Conservation (phyloP, 92 coral and sea anemone genomes). For the Parazoanthus swiftii region DNA sequence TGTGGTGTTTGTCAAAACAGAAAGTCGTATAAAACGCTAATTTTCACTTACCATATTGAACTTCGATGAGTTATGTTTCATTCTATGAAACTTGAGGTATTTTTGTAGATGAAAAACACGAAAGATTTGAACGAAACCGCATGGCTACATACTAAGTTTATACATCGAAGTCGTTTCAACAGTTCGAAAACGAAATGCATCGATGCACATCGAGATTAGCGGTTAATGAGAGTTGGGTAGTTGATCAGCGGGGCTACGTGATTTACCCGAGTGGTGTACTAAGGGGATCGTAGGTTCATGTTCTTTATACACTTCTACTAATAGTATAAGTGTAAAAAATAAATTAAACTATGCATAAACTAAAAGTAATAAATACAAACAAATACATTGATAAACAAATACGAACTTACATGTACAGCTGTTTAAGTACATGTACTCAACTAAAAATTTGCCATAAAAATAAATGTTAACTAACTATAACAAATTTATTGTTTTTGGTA, state of each 20-base stretch:
- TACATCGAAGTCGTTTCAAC: neutral
- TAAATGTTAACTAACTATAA: too few relatives aligned
- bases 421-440: too few relatives aligned
- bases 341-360: too few relatives aligned
- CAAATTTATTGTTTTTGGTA: too few relatives aligned
- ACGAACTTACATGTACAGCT: too few relatives aligned
- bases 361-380: too few relatives aligned
- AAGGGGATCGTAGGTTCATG: neutral
- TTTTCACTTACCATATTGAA: neutral
- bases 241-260: neutral
- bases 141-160: neutral
- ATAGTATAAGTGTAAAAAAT: too few relatives aligned
- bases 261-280: neutral
- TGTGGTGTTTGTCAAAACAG: neutral
- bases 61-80: neutral
- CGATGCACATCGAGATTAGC: neutral
- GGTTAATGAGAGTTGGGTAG: neutral
- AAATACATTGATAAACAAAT: too few relatives aligned
- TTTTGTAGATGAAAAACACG: conserved; percentile 1
- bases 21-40: neutral
- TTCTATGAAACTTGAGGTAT: neutral
- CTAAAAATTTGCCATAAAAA: too few relatives aligned
- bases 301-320: too few relatives aligned
- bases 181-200: neutral
- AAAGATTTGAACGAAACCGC: conserved; percentile 1